Conservation (phyloP, 2,797 vertebrate species). For the Ficedula albicollis region DNA sequence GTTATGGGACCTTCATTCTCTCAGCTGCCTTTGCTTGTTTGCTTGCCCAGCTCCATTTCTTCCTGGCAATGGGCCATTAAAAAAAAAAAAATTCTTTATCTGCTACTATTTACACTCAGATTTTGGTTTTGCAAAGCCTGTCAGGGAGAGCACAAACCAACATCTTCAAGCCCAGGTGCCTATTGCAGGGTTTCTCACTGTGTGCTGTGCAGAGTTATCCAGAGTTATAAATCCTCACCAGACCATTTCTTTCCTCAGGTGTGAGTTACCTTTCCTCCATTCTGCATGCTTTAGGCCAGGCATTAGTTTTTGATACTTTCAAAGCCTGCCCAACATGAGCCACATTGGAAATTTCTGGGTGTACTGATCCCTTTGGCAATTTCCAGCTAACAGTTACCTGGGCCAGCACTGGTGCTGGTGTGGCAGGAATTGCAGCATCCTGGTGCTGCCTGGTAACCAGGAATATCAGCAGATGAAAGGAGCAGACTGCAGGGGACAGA, state of each 20-base stretch:
- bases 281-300: not conserved
- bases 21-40: constrained; percentile 21
- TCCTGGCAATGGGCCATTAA: not conserved
- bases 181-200: not conserved
- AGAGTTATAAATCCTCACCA: not conserved
- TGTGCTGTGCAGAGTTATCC: not conserved
- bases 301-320: not conserved
- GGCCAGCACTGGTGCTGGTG: not conserved
- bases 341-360: not conserved
- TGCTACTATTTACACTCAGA: constrained; percentile 11
- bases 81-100: not conserved
- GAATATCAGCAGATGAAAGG: not conserved
- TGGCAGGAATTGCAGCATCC: not conserved
- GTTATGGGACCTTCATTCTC: constrained; percentile 17
- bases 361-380: not conserved
- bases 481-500: fast-evolving
- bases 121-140: not conserved
- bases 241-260: not conserved
- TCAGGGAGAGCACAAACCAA: not conserved
- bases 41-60: constrained; percentile 12
- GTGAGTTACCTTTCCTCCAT: not conserved
- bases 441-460: not conserved
- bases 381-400: not conserved
- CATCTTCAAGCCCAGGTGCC: not conserved
- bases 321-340: not conserved